Percentiles rank a stretch among this genome's conserved stretches.
Evolutionary conservation across 1,140 invertebrate genomes (phyloP).

Genomic region (Oncopodura yosiiana): DNA sequence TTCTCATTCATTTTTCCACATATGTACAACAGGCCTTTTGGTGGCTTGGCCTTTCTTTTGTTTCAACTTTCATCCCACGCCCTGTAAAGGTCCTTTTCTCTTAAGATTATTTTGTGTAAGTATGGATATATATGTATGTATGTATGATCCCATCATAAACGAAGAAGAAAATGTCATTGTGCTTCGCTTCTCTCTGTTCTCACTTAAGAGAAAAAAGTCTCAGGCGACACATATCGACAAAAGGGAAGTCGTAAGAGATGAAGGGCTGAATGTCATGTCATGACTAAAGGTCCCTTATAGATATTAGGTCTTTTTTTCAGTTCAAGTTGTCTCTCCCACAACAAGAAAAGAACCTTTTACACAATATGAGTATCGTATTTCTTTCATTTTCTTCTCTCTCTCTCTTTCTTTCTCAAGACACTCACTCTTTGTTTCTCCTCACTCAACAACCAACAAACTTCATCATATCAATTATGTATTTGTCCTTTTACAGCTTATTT

Average conservation of each 20-base stretch:
- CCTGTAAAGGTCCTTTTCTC: constrained; percentile 13
- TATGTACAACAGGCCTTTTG: constrained; percentile 18
- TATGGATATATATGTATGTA: background rate
- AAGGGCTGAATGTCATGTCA: no score
- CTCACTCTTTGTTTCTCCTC: constrained; percentile 16
- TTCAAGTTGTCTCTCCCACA: no score
- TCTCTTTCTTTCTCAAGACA: background rate
- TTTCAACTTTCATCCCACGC: constrained; percentile 24
- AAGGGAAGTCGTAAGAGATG: no score
- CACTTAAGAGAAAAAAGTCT: no score
- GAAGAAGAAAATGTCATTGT: background rate
- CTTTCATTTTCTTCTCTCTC: background rate
- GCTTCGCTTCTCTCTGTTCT: background rate
- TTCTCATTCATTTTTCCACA: background rate
- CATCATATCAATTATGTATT: constrained; percentile 13
- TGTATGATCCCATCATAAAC: background rate
- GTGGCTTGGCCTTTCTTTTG: constrained; percentile 11
- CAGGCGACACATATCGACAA: no score
- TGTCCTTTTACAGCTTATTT: constrained; percentile 4
- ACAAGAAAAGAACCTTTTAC: no score
- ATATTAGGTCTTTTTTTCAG: no score
- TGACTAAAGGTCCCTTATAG: no score
- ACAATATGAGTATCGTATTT: no score
- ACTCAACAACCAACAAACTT: no score
- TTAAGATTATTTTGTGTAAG: background rate